Percentiles rank a stretch among this genome's conserved stretches.
phyloP scores from a whole-genome alignment of 2,888 invertebrate species.

The Chrysodeixis includens region DNA sequence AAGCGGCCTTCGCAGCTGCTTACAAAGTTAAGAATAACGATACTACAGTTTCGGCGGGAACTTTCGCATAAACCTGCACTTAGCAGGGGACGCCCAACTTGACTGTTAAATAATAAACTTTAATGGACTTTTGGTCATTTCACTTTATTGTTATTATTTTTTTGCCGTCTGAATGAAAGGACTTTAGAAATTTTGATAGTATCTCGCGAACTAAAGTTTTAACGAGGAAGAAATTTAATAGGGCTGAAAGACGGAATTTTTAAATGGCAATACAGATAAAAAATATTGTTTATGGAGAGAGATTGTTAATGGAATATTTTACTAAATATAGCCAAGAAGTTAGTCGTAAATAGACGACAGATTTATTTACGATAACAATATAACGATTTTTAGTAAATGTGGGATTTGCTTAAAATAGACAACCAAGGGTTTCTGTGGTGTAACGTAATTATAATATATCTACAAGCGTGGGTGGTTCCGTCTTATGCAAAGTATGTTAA shows the following conservation, averaged over 20 bases:
- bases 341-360: background rate
- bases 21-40: constrained; percentile 68
- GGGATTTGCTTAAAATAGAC: no score
- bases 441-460: no score
- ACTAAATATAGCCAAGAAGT: no score
- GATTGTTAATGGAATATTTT: constrained; percentile 31
- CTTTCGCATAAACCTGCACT: constrained; percentile 68
- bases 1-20: constrained; percentile 65
- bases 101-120: constrained; percentile 67
- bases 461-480: no score
- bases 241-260: constrained; percentile 39
- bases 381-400: no score
- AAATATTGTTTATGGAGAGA: constrained; percentile 26
- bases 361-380: no score
- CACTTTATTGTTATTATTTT: constrained; percentile 55
- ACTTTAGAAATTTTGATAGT: constrained; percentile 55
- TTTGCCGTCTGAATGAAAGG: constrained; percentile 38
- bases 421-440: no score
- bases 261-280: constrained; percentile 38
- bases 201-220: constrained; percentile 47
- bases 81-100: constrained; percentile 57
- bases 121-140: constrained; percentile 61
- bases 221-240: constrained; percentile 52
- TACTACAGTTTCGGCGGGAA: constrained; percentile 63
- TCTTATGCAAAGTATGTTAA: no score